Percentiles rank a stretch among this genome's conserved stretches.
Evolutionary conservation across 1,140 invertebrate genomes (phyloP).

Genomic region (Aphaenogaster ashmeadi): DNA sequence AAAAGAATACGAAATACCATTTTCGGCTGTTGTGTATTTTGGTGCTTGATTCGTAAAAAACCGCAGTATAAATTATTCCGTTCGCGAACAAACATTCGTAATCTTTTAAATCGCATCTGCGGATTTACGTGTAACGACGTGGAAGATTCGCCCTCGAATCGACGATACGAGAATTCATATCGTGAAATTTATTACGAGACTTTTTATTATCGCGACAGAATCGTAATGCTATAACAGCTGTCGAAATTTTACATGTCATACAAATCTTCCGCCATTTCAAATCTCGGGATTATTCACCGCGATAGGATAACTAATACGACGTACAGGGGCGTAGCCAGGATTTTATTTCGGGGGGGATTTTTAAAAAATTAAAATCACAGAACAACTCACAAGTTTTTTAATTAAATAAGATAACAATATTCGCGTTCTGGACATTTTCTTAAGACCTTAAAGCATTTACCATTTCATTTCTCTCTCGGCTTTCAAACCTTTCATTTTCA

Average conservation of each 20-base stretch:
- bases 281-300: not conserved
- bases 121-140: not conserved
- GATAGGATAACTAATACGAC: not conserved
- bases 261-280: not conserved
- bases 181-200: not conserved
- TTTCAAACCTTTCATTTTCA: too few species aligned
- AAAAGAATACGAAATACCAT: not conserved
- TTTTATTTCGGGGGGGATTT: too few species aligned
- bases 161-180: not conserved
- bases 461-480: too few species aligned
- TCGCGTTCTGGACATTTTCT: too few species aligned
- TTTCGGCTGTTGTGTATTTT: constrained; percentile 14
- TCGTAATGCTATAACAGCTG: not conserved
- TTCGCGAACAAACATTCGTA: not conserved
- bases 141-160: not conserved
- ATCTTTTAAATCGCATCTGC: not conserved
- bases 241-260: not conserved
- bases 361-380: too few species aligned
- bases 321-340: too few species aligned
- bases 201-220: not conserved
- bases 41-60: not conserved
- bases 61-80: not conserved
- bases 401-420: too few species aligned
- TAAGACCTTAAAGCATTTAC: too few species aligned
- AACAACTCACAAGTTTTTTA: too few species aligned